Conservation (phyloP, 2,113 vertebrate genomes). For the Meriones unguiculatus region DNA sequence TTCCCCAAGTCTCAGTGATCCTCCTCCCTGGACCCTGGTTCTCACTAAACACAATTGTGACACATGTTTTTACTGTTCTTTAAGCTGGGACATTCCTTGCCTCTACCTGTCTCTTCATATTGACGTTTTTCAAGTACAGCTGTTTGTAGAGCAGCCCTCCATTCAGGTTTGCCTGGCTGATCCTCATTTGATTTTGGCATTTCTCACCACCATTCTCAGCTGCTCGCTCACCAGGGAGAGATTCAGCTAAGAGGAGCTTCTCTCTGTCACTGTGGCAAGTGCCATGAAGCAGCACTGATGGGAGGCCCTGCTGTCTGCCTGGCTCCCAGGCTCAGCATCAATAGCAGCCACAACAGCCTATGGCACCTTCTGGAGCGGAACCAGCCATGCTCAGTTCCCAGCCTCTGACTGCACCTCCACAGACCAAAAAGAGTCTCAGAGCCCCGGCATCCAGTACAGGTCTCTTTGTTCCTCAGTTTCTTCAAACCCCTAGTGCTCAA, state of each 20-base stretch:
- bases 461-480: neutral
- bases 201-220: neutral
- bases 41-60: neutral
- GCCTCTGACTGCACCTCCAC: neutral
- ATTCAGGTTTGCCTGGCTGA: neutral
- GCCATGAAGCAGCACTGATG: neutral
- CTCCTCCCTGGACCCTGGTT: accelerated
- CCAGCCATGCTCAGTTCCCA: neutral
- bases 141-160: neutral
- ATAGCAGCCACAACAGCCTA: neutral
- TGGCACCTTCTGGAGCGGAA: neutral
- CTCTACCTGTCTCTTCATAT: neutral
- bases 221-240: neutral
- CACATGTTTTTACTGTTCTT: neutral
- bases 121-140: neutral
- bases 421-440: neutral
- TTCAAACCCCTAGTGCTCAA: neutral
- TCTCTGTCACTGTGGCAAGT: neutral
- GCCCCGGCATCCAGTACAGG: neutral
- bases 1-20: neutral
- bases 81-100: neutral
- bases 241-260: neutral
- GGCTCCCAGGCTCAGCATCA: neutral
- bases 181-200: neutral
- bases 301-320: neutral